These are phyloP conservation scores for Eupithecia exiguata DNA, from an alignment of 2,888 invertebrate species.

Conservation along the genomic window DNA sequence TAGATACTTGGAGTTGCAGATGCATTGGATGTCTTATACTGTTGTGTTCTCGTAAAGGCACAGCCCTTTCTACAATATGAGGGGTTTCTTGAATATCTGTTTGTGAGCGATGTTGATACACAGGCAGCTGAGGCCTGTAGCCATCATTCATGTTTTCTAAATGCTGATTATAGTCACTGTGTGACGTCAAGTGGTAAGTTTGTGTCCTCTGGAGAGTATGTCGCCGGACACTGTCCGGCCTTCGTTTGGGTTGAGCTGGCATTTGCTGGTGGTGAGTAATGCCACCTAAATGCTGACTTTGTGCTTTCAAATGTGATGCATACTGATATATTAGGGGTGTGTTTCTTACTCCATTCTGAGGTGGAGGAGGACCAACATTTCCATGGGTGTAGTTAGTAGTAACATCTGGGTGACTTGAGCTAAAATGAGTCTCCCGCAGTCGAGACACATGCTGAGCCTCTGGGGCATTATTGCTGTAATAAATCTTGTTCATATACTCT, in stretches of 20 bases:
- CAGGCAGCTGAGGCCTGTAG: constrained; percentile 63
- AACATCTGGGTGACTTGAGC: constrained; percentile 81
- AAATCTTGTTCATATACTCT: constrained; percentile 77
- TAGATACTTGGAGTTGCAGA: constrained; percentile 75
- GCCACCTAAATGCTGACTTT: constrained; percentile 74
- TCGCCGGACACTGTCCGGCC: constrained; percentile 68
- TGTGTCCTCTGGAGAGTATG: constrained; percentile 79
- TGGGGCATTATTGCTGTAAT: constrained; percentile 65
- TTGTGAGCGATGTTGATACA: constrained; percentile 75
- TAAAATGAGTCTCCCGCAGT: constrained; percentile 78
- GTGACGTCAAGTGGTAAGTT: constrained; percentile 80
- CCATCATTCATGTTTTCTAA: constrained; percentile 71
- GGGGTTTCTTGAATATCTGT: constrained; percentile 73
- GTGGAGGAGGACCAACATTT: constrained; percentile 59
- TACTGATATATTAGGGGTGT: constrained; percentile 79
- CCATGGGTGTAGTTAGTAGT: constrained; percentile 72
- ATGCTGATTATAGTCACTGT: constrained; percentile 79
- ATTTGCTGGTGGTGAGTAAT: constrained; percentile 71
- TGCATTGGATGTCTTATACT: constrained; percentile 69
- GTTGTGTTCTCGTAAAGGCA: constrained; percentile 73
- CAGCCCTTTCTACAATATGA: constrained; percentile 66
- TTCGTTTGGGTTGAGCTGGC: constrained; percentile 65
- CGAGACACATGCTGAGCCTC: constrained; percentile 75
- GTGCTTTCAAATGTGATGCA: constrained; percentile 79
- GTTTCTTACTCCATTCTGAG: constrained; percentile 66